Conservation (phyloP, 2,888 invertebrate species). For the Sialis lutaria region DNA sequence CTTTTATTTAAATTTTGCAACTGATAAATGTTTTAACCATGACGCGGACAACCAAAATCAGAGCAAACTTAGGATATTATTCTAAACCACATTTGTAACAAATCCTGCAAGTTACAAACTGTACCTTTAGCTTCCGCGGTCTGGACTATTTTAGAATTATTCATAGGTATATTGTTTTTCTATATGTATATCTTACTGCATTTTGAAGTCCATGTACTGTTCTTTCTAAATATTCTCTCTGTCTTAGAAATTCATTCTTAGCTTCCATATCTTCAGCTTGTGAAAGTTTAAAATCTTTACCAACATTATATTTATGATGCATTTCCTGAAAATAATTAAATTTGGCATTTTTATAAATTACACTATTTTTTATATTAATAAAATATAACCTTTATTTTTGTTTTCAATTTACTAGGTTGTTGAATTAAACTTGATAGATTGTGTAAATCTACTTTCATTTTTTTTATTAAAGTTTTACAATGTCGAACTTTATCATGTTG, state of each 20-base stretch:
- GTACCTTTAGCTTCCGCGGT: too few relatives aligned
- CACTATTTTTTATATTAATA: neutral
- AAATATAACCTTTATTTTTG: constrained; percentile 31
- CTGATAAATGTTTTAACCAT: too few relatives aligned
- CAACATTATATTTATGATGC: constrained; percentile 53
- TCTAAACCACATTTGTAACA: too few relatives aligned
- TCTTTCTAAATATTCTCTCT: constrained; percentile 64
- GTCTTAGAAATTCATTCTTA: constrained; percentile 57
- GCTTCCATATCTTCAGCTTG: constrained; percentile 54
- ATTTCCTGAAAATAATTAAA: constrained; percentile 27
- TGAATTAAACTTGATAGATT: constrained; percentile 62
- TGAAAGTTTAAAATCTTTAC: constrained; percentile 46
- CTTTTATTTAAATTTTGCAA: too few relatives aligned
- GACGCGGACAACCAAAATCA: too few relatives aligned
- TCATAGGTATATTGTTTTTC: neutral
- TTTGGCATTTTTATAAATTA: neutral
- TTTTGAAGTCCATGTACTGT: constrained; percentile 35
- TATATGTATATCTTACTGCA: constrained; percentile 13
- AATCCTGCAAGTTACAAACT: too few relatives aligned
- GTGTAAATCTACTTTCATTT: constrained; percentile 67
- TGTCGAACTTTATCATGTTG: constrained; percentile 43
- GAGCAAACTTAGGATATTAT: too few relatives aligned
- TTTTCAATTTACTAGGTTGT: constrained; percentile 45
- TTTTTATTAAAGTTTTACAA: constrained; percentile 44
- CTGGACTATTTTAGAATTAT: too few relatives aligned